These are phyloP conservation scores for Idaea straminata DNA, from an alignment of 2,888 invertebrate genomes.

Conservation along the genomic window DNA sequence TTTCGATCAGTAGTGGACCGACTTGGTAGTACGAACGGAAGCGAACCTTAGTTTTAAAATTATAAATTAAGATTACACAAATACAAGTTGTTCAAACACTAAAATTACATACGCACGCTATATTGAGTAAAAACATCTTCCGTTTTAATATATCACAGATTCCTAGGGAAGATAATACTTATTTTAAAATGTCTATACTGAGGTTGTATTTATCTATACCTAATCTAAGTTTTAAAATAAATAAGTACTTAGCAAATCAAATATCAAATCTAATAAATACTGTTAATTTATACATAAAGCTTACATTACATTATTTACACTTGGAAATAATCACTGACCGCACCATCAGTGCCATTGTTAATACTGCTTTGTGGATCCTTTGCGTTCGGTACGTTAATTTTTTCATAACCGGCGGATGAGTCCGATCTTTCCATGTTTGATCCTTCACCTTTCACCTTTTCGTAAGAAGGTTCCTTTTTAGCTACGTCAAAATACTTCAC, in stretches of 20 bases:
- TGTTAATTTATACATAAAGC: slow-evolving; percentile 35
- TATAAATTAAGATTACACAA: slow-evolving; percentile 43
- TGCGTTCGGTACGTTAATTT: slow-evolving; percentile 58
- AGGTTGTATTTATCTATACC: slow-evolving; percentile 52
- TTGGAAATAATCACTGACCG: slow-evolving; percentile 74
- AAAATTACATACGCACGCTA: slow-evolving; percentile 33
- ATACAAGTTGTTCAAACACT: slow-evolving; percentile 34
- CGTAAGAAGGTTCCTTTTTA: slow-evolving; percentile 84
- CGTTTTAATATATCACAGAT: slow-evolving; percentile 71
- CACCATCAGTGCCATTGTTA: slow-evolving; percentile 61
- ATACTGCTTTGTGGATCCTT: slow-evolving; percentile 66
- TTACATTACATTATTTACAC: slow-evolving; percentile 52
- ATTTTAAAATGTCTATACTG: slow-evolving; percentile 53
- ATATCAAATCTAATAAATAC: slow-evolving; percentile 55
- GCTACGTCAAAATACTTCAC: slow-evolving; percentile 85
- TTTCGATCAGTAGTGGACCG: too few species aligned
- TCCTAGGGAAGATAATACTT: slow-evolving; percentile 70
- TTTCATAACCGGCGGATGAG: slow-evolving; percentile 67
- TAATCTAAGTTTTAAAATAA: slow-evolving; percentile 56
- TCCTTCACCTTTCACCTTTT: slow-evolving; percentile 75
- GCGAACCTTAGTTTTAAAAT: too few species aligned
- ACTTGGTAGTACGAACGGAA: too few species aligned
- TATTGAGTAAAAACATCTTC: slow-evolving; percentile 47
- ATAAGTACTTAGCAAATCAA: slow-evolving; percentile 47
- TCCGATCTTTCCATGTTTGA: slow-evolving; percentile 58